Evolutionary conservation across 2,113 vertebrate genomes (phyloP), one percentile per base, ranked within the genome.

Genomic region (Burhinus bistriatus): DNA sequence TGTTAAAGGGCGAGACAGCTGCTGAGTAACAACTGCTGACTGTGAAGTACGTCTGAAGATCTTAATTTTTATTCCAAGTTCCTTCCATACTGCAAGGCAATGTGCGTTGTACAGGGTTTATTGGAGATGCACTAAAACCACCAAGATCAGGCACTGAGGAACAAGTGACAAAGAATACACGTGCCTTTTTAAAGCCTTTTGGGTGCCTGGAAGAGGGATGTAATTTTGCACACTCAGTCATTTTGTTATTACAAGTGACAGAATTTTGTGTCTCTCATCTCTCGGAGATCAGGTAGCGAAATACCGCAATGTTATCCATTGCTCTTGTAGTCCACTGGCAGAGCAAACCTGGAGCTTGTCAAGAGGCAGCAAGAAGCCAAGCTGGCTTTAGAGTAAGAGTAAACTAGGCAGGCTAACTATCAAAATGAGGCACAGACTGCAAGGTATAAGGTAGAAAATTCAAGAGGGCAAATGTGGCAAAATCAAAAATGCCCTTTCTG

Each of bases 151-250:
- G 87, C 87, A 86, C 82, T 62, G 70, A 83, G 62, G 47, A 86
- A 47, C 8, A 61, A 54, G 30, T 62, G 71, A 87, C 55, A 66
- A 69, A 89, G 45, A 86, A 61, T 7, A 85, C 32, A 65, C 0
- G 84, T 95, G 92, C 97, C 94, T 97, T 97, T 76, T 70, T 36
- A 55, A 91, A 95, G 71, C 71, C 66, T 88, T 84, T 45, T 82
- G 49, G 77, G 77, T 87, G 58, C 91, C 71, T 94, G 84, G 73
- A 59, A 77, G 91, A 93, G 55, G 40, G 62, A 45, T 73, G 45
- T 64, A 40, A 55, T 88, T 96, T 89, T 95, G 89, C 75, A 93
- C 71, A n/a, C 54, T 69, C 6, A 0, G 36, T 95, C 61, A 72
- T 88, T 95, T 70, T 91, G 47, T 62, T 84, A 73, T 17, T 77